Evolutionary conservation across 53 echinoderm and acorn worm species (phyloP).

Genomic region (Henricia sp.): DNA sequence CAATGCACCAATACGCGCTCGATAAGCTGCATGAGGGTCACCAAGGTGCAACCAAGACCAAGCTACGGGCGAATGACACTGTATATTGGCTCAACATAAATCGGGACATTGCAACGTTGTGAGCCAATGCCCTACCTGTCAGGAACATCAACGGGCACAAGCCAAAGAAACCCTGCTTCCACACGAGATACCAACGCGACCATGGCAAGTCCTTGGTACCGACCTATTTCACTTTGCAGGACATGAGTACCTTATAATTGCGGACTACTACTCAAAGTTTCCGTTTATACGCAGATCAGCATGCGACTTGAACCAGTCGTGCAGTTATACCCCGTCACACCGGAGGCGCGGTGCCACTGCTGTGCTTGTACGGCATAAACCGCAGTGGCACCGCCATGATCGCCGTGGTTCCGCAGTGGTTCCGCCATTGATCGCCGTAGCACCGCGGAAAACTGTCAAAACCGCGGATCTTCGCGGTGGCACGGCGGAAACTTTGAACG

Average conservation of each 20-base stretch:
- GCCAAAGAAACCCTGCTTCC: conserved; percentile 16
- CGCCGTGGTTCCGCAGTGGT: too few relatives aligned
- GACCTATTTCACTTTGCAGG: conserved; percentile 63
- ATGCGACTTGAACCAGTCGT: too few relatives aligned
- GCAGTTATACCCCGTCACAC: too few relatives aligned
- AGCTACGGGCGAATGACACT: conserved; percentile 55
- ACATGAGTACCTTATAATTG: conserved; percentile 61
- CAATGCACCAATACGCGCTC: conserved; percentile 8
- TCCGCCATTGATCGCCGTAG: too few relatives aligned
- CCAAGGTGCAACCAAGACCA: conserved; percentile 37
- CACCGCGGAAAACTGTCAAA: too few relatives aligned
- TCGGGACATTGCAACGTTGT: conserved; percentile 21
- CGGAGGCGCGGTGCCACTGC: too few relatives aligned
- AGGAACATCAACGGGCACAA: conserved; percentile 26
- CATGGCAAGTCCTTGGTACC: conserved; percentile 70
- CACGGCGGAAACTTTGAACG: too few relatives aligned
- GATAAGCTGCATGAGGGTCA: conserved; percentile 55
- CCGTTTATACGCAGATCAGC: conserved; percentile 49
- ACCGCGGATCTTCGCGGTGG: too few relatives aligned
- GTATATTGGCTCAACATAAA: conserved; percentile 53
- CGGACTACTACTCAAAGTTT: conserved; percentile 76
- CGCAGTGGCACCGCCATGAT: too few relatives aligned
- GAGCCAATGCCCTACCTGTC: conserved; percentile 50
- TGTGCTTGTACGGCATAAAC: too few relatives aligned
- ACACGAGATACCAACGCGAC: conserved; percentile 64